A percentile compares a stretch with the other conserved stretches of the same genome.
Evolutionary conservation across 2,888 invertebrate genomes (phyloP).

Genomic region (Subacronicta megacephala): DNA sequence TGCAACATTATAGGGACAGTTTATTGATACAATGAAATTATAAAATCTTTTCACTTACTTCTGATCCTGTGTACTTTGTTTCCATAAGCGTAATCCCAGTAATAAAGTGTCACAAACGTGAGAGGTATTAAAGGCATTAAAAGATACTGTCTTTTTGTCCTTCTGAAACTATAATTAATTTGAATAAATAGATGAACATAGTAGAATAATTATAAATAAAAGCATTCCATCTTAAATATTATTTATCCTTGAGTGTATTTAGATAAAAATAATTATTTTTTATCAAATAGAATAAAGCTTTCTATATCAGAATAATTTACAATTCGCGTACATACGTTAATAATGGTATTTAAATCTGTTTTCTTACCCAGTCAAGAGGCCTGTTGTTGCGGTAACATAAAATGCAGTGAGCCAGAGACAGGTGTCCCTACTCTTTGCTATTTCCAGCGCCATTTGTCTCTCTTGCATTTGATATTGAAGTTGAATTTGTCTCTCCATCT

Average conservation of each 20-base stretch:
- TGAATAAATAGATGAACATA: neutral
- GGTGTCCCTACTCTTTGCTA: conserved; percentile 92
- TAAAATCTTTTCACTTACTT: conserved; percentile 86
- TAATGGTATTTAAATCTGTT: neutral
- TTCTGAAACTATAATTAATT: conserved; percentile 85
- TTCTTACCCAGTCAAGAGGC: conserved; percentile 86
- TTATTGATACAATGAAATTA: no score
- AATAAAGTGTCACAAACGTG: conserved; percentile 92
- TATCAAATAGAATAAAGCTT: no score
- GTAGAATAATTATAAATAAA: neutral
- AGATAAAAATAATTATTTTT: neutral
- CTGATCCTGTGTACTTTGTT: conserved; percentile 93
- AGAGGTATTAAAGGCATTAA: conserved; percentile 92
- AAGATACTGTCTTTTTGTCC: conserved; percentile 89
- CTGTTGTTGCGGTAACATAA: conserved; percentile 89
- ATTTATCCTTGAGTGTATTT: no score
- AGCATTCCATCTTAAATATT: no score
- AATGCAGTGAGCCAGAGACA: conserved; percentile 93
- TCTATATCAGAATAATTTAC: no score
- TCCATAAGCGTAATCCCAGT: conserved; percentile 94
- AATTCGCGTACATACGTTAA: no score
- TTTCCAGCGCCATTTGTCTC: conserved; percentile 92
- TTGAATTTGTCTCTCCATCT: conserved; percentile 95
- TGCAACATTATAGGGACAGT: no score
- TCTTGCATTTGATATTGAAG: conserved; percentile 94